phyloP scores from a whole-genome alignment of 2,888 invertebrate species.

The Drosophila pseudotakahashii region DNA sequence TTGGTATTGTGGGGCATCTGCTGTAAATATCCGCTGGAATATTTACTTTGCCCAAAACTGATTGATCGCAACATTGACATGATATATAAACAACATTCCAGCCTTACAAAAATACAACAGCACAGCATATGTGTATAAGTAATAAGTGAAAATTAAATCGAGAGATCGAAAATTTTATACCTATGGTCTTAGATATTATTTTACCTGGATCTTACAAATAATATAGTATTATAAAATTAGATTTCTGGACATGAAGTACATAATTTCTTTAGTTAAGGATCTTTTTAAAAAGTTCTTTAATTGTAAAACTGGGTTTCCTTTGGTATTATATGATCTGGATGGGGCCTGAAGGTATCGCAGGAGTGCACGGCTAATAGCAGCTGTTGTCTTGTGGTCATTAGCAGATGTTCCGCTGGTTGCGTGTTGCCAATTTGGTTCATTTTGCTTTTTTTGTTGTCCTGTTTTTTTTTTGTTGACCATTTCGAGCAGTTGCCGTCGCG shows the following conservation, averaged over 20 bases:
- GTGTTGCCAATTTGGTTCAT: slow-evolving; percentile 31
- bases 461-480: slow-evolving; percentile 54
- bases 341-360: not conserved
- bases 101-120: not conserved
- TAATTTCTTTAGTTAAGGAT: too few species aligned
- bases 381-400: slow-evolving; percentile 26
- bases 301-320: not conserved
- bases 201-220: too few species aligned
- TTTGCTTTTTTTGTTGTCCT: slow-evolving; percentile 20
- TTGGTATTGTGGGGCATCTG: slow-evolving; percentile 2
- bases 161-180: too few species aligned
- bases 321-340: not conserved
- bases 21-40: not conserved
- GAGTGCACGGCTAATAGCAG: slow-evolving; percentile 11
- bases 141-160: not conserved
- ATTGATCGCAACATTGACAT: slow-evolving; percentile 3
- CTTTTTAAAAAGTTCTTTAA: not conserved
- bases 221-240: too few species aligned
- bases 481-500: slow-evolving; percentile 46
- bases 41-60: slow-evolving; percentile 15
- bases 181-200: too few species aligned
- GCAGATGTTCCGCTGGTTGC: slow-evolving; percentile 42
- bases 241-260: too few species aligned
- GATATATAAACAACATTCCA: slow-evolving; percentile 8
- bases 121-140: not conserved